Base-by-base conservation (phyloP, 1,140 invertebrate species). In the Drosophila equinoxialis region DNA sequence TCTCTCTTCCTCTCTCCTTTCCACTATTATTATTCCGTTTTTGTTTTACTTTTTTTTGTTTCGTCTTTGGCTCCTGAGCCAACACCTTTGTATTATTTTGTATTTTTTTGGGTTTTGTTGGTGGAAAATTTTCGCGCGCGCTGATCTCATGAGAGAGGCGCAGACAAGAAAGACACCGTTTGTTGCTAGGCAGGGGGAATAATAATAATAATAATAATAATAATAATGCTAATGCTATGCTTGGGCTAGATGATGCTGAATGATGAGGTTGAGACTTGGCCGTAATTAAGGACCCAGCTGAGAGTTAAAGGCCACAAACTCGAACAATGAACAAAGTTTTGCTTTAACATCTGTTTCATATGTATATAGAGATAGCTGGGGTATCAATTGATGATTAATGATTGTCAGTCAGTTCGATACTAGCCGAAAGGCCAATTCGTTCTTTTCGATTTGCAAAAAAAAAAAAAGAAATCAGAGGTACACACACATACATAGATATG, bases 371-470 rank as follows among this genome's bases (percentile, higher is more conserved):
- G 26, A 26, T 37, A 61, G 35, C 20, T 3, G 13, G 17, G 17
- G 45, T 51, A 51, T 51, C 45, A 51, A 51, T 51, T 37, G 14
- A 41, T 41, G 59, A 61, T 61, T 61, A 61, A 41, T 61, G 59
- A 23, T 61, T 41, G 59, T 61, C 59, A 42, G 59, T 61, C 59
- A 35, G 20, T 33, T 39, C 37, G 37, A 39, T 51, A 20, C 8
- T 51, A 51, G 45, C 17, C 45, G 45, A 51, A 51, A 51, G 73
- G 64, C 45, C 45, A 51, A 51, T 51, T 23, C 45, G 45, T 51
- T 51, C 45, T 51, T 23, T 51, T 5, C 4, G 7, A 30, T 58
- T 85, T 84, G 77, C 81, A 75, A 84, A 85, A 85, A 77, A 26
- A 26, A 5, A 26, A 26, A 26, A 3, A 26, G 17, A 17, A 17